These are phyloP conservation scores for Drosophila eugracilis DNA, from an alignment of 1,140 invertebrate species.

Conservation along the genomic window DNA sequence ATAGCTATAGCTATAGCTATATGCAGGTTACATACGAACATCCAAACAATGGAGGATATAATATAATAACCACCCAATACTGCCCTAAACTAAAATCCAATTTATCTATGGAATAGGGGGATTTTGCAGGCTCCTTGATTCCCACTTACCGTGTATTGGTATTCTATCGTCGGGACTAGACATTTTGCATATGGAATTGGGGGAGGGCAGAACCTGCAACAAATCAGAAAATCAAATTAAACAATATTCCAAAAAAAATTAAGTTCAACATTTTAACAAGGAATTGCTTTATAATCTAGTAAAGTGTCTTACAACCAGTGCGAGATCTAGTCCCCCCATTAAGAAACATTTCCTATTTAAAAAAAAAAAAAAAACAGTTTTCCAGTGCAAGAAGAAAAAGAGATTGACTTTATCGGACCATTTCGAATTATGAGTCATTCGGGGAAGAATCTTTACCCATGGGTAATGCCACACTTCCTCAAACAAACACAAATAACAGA, in stretches of 20 bases:
- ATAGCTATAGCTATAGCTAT: slow-evolving; percentile 14
- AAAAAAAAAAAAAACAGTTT: background rate
- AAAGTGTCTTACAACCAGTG: background rate
- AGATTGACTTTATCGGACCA: slow-evolving; percentile 12
- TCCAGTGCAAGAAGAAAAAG: no score
- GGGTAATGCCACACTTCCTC: slow-evolving; percentile 21
- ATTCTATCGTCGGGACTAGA: slow-evolving; percentile 84
- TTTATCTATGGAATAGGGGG: slow-evolving; percentile 12
- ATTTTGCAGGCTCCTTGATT: slow-evolving; percentile 33
- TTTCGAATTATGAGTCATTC: slow-evolving; percentile 5
- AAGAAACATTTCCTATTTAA: no score
- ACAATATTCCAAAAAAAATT: slow-evolving; percentile 40
- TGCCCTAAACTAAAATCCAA: slow-evolving; percentile 25
- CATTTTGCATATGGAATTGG: slow-evolving; percentile 80
- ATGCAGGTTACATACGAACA: slow-evolving; percentile 31
- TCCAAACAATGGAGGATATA: slow-evolving; percentile 10
- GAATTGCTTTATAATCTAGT: slow-evolving; percentile 6
- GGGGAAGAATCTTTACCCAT: slow-evolving; percentile 11
- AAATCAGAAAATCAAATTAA: slow-evolving; percentile 56
- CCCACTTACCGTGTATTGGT: slow-evolving; percentile 80
- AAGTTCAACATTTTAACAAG: slow-evolving; percentile 24
- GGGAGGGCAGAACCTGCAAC: slow-evolving; percentile 47
- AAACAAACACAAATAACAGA: background rate
- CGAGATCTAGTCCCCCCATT: background rate
- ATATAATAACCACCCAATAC: slow-evolving; percentile 13